Evolutionary conservation across 2,888 invertebrate genomes (phyloP), one percentile per base, ranked within the genome.

Genomic region (Ophion ventricosus): DNA sequence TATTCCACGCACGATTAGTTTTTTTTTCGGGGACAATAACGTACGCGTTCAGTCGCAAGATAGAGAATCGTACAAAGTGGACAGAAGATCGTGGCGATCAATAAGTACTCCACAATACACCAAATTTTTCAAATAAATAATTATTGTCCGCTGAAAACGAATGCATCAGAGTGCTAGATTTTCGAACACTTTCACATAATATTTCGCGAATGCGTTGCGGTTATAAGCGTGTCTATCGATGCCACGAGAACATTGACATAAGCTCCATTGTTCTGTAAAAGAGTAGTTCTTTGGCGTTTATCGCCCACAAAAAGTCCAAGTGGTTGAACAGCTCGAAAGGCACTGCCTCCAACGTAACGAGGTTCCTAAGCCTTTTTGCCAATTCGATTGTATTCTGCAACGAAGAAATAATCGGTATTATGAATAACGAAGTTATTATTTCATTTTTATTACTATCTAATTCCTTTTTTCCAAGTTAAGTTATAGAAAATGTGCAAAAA

Each of bases 301-400:
- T 83, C 2, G 87, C 88, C 81, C 86, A 85, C 2, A 89, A 0
- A 40, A 86, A 84, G 69, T 86, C 86, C 43, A 86, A 29, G 26
- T 86, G 86, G 75, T 86, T 84, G 80, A 86, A 86, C 14, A 40
- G 23, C 1, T 84, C 75, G 35, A 26, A 82, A 20, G 83, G 83
- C 70, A 87, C 82, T 20, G 82, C 76, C 57, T 88, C 87, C 10
- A 85, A 5, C 1, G 84, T 63, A 5, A 87, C 81, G 8, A 88
- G 49, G 64, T 87, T 88, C 56, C 80, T 81, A 4, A 89, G 67
- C 10, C 63, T 84, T 56, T 64, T 86, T 0, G 80, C 67, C n/a
- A 89, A 64, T 25, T 87, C 83, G 1, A 72, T 54, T 11, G 73
- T 70, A 77, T 88, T 87, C 89, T 89, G 82, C 5, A 86, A 85